Conservation (phyloP, 1,140 invertebrate genomes). For the Aethina tumida region DNA sequence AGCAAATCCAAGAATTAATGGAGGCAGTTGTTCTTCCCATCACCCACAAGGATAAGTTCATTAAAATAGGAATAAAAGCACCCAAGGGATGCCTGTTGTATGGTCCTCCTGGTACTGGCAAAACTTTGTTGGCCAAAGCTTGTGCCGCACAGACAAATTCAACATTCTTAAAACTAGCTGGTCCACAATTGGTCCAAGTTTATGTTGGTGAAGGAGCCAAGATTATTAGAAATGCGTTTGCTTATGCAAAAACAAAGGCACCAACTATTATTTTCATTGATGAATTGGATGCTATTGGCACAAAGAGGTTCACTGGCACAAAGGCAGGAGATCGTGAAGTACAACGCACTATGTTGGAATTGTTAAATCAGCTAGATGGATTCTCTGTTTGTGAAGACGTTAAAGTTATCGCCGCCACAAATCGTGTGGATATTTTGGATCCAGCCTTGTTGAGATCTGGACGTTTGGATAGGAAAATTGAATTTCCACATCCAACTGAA, state of each 20-base stretch:
- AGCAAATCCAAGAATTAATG: constrained; percentile 94
- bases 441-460: constrained; percentile 91
- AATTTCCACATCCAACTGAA: constrained; percentile 99
- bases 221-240: constrained; percentile 96
- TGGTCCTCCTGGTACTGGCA: constrained; percentile 77
- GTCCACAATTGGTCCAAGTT: constrained; percentile 99
- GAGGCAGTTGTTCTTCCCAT: constrained; percentile 98
- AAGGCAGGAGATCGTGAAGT: constrained; percentile 99
- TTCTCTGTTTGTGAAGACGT: constrained; percentile 97
- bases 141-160: constrained; percentile 83
- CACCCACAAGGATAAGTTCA: constrained; percentile 99
- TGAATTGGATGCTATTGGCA: constrained; percentile 95
- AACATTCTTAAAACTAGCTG: constrained; percentile 92
- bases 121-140: constrained; percentile 82
- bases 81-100: constrained; percentile 77
- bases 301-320: constrained; percentile 98
- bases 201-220: constrained; percentile 99
- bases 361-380: constrained; percentile 97
- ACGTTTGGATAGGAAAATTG: constrained; percentile 96
- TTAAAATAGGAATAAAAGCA: constrained; percentile 96
- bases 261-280: constrained; percentile 99
- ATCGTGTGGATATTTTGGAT: constrained; percentile 97
- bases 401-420: constrained; percentile 99
- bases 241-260: constrained; percentile 96
- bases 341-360: constrained; percentile 97